These are phyloP conservation scores for Palythoa grandiflora DNA, from an alignment of 92 coral and sea anemone species.

Conservation along the genomic window DNA sequence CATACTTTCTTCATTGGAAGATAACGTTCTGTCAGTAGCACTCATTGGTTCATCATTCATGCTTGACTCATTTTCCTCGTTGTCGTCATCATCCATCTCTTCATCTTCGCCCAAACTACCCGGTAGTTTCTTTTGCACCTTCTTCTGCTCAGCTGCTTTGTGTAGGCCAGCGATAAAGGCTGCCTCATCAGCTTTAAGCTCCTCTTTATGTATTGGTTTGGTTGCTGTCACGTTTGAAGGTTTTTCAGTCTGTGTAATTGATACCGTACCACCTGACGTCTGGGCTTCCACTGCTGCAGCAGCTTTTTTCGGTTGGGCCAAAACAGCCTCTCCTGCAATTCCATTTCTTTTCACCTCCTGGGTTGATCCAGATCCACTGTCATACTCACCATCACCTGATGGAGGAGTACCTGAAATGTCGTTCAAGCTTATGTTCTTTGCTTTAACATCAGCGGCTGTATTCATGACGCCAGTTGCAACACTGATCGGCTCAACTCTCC, in stretches of 20 bases:
- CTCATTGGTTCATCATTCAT: constrained; percentile 52
- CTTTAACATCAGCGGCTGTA: not conserved
- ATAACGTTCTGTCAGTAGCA: constrained; percentile 13
- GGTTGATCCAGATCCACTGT: constrained; percentile 70
- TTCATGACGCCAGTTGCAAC: constrained; percentile 31
- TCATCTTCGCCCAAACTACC: constrained; percentile 87
- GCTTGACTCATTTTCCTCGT: constrained; percentile 60
- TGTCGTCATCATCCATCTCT: constrained; percentile 66
- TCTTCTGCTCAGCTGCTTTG: constrained; percentile 69
- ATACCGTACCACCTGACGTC: not conserved
- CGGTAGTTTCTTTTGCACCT: constrained; percentile 53
- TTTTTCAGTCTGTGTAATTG: constrained; percentile 31
- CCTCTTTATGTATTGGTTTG: constrained; percentile 48
- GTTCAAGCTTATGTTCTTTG: constrained; percentile 25
- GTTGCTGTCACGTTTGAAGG: constrained; percentile 51
- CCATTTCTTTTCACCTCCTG: constrained; percentile 54
- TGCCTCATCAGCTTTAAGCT: constrained; percentile 88
- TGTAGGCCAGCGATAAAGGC: constrained; percentile 91
- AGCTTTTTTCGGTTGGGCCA: not conserved
- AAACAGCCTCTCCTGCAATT: constrained; percentile 57
- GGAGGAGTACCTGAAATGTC: constrained; percentile 52
- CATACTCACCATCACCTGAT: constrained; percentile 76
- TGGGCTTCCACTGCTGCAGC: not conserved
- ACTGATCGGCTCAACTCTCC: constrained; percentile 69
- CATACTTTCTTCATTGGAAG: constrained; percentile 45